Base-by-base conservation (phyloP, 23 tunicate genomes). In the Botrylloides violaceus region DNA sequence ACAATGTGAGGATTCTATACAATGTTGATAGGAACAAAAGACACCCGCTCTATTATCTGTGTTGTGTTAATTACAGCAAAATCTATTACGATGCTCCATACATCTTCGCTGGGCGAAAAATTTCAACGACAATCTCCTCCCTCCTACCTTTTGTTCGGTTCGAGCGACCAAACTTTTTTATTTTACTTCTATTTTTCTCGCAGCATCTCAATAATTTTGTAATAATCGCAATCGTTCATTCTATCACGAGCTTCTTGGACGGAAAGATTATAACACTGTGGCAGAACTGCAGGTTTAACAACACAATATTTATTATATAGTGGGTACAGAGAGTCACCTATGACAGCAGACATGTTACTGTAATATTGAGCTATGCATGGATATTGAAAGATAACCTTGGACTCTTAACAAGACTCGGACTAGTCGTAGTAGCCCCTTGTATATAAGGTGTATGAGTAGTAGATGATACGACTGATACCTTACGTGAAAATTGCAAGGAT, bases 141-240 rank as follows among this genome's bases (percentile, higher is more conserved):
- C 15, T 15, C 53, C 53, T 15, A 15, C 15, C 53, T 43, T 43
- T 43, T 43, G 53, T 43, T 43, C 9, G 53, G 9, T 43, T 15
- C 53, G 53, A 9, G 53, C 53, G 53, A 43, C 53, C 53, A 43
- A 43, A 43, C 53, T 43, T 43, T 43, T 43, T n/a, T n/a, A n/a
- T n/a, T n/a, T n/a, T n/a, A n/a, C 53, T 43, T 43, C 53, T 43
- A 43, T 43, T 43, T n/a, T 43, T 43, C 53, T 43, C 53, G 12
- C 9, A 15, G 53, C 53, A 43, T 43, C 53, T 43, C 53, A 43
- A 43, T 43, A 43, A 43, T 43, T 43, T 43, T 43, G 15, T 15
- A 43, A 43, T 43, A 43, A 7, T 43, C 53, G 9, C 53, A 15
- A 43, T 15, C 53, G 53, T 15, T 43, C 53, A 43, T 43, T 43